phyloP scores from a whole-genome alignment of 2,113 vertebrate genomes.

The Nyctibius bracteatus region DNA sequence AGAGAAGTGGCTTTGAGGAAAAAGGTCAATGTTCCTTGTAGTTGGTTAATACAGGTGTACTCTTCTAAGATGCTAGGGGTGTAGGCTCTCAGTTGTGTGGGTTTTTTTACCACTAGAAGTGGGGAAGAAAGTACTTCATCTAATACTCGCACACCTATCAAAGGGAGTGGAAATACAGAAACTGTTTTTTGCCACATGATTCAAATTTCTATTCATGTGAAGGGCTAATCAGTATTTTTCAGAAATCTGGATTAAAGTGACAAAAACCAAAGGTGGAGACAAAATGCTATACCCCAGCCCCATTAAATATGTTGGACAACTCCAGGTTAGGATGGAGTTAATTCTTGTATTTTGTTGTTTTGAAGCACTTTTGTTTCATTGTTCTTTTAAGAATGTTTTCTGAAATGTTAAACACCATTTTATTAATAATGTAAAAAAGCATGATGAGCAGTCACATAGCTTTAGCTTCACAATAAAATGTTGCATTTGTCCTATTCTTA shows the following conservation, averaged over 20 bases:
- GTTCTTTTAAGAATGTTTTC: conserved; percentile 18
- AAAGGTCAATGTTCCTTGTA: accelerated
- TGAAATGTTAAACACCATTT: conserved; percentile 21
- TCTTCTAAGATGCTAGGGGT: neutral
- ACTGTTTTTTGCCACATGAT: neutral
- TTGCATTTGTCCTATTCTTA: conserved; percentile 20
- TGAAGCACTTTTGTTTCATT: conserved; percentile 10
- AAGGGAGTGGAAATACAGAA: neutral
- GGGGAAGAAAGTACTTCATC: neutral
- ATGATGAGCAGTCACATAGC: conserved; percentile 39
- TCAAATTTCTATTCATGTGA: neutral
- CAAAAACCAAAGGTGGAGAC: conserved; percentile 28
- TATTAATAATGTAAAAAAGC: conserved; percentile 50
- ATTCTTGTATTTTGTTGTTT: neutral
- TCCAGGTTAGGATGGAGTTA: neutral
- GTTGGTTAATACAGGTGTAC: accelerated
- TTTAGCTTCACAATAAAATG: conserved; percentile 60
- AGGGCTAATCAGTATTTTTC: conserved; percentile 17
- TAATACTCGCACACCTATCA: neutral
- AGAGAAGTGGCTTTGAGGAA: neutral
- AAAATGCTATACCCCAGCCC: neutral
- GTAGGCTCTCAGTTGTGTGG: neutral
- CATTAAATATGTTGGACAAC: neutral
- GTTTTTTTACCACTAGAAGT: neutral
- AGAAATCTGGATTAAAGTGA: neutral